Conservation (phyloP, 2,113 vertebrate genomes). For the Calypte anna region DNA sequence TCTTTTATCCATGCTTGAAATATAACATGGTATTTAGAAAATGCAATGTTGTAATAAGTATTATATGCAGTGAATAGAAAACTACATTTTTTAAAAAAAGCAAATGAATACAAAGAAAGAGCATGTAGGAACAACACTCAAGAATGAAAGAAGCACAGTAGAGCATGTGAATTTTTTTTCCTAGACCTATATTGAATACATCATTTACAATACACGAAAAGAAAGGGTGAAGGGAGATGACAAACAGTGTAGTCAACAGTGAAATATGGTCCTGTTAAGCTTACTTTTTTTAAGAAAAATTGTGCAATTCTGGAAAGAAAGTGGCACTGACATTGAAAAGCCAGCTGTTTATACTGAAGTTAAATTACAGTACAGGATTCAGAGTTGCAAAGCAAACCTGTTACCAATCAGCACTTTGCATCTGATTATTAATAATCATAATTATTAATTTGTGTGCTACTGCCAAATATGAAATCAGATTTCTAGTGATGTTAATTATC, state of each 20-base stretch:
- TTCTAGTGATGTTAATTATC: background rate
- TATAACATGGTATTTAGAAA: conserved; percentile 7
- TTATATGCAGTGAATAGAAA: background rate
- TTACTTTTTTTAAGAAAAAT: conserved; percentile 9
- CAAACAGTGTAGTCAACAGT: background rate
- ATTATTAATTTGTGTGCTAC: background rate
- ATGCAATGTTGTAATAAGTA: background rate
- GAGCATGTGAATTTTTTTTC: background rate
- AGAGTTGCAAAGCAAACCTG: background rate
- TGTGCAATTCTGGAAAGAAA: background rate
- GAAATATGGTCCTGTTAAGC: background rate
- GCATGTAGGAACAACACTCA: background rate
- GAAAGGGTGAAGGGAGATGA: background rate
- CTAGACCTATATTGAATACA: background rate
- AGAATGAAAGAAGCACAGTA: background rate
- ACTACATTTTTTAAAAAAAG: background rate
- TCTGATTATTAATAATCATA: background rate
- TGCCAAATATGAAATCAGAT: background rate
- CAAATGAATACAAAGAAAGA: background rate
- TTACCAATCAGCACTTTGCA: background rate
- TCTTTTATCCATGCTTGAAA: background rate
- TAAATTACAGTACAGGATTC: background rate
- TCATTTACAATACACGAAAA: background rate
- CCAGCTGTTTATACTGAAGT: background rate
- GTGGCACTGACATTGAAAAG: background rate